phyloP scores from a whole-genome alignment of 2,113 vertebrate species.

The Emydocephalus ijimae region DNA sequence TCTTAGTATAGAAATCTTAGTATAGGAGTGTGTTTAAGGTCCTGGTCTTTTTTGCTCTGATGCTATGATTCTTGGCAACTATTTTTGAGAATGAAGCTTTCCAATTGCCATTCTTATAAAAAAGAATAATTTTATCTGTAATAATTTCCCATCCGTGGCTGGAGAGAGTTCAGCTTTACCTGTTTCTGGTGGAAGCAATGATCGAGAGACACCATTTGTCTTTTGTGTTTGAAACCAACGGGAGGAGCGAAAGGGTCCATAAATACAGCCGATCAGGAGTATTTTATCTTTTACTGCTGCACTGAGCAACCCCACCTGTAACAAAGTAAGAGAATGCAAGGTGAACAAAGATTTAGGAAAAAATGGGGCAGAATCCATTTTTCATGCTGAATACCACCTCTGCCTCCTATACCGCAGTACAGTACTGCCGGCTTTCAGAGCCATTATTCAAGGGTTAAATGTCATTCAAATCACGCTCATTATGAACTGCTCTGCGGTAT shows the following conservation, averaged over 20 bases:
- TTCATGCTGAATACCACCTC: slow-evolving; percentile 44
- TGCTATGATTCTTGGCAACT: slow-evolving; percentile 38
- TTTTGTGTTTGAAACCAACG: slow-evolving; percentile 69
- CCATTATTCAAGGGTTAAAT: slow-evolving; percentile 73
- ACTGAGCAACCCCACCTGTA: slow-evolving; percentile 65
- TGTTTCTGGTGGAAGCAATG: slow-evolving; percentile 57
- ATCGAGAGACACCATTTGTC: slow-evolving; percentile 64
- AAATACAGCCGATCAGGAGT: slow-evolving; percentile 65
- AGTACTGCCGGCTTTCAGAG: slow-evolving; percentile 36
- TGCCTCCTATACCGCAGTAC: slow-evolving; percentile 19
- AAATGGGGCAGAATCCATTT: slow-evolving; percentile 49
- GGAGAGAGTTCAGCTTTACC: slow-evolving; percentile 57
- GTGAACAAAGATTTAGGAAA: slow-evolving; percentile 48
- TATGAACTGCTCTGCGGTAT: slow-evolving; percentile 60
- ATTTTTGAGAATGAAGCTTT: slow-evolving; percentile 53
- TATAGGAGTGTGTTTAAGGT: slow-evolving; percentile 47
- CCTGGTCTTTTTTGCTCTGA: slow-evolving; percentile 38
- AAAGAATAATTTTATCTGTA: slow-evolving; percentile 60
- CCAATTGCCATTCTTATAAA: slow-evolving; percentile 56
- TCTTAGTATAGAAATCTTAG: slow-evolving; percentile 38
- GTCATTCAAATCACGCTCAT: slow-evolving; percentile 74
- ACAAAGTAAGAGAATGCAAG: slow-evolving; percentile 49
- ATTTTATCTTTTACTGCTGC: slow-evolving; percentile 57
- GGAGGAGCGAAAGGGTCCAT: slow-evolving; percentile 58
- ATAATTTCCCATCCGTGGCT: slow-evolving; percentile 61